Conservation (phyloP, 2,888 invertebrate species). For the Dryadula phaetusa region DNA sequence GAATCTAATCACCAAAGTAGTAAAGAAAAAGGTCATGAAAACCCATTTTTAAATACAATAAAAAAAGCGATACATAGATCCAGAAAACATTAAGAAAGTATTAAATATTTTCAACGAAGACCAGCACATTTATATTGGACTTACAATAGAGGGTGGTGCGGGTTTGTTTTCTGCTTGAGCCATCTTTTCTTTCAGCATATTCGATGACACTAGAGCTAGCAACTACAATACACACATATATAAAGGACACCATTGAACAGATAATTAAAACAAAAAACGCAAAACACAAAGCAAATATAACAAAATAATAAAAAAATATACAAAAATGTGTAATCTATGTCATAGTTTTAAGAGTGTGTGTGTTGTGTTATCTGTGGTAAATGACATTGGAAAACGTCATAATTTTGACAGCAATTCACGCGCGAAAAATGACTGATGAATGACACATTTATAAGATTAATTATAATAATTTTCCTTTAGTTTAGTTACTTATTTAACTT, state of each 20-base stretch:
- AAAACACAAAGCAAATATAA: background rate
- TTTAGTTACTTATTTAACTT: too few relatives aligned
- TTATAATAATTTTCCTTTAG: too few relatives aligned
- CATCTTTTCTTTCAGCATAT: slow-evolving; percentile 60
- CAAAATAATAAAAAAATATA: background rate
- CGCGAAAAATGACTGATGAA: background rate
- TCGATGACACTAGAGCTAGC: slow-evolving; percentile 71
- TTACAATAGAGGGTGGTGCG: slow-evolving; percentile 55
- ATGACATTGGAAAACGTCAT: background rate
- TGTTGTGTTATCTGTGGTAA: background rate
- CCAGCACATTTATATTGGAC: slow-evolving; percentile 48
- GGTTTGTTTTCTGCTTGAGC: slow-evolving; percentile 49
- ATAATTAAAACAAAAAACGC: background rate
- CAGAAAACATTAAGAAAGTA: background rate
- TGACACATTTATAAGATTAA: too few relatives aligned
- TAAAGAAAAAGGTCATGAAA: too few relatives aligned
- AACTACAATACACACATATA: slow-evolving; percentile 59
- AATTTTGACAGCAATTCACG: background rate
- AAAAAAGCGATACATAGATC: background rate
- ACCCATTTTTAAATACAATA: background rate
- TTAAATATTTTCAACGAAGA: background rate
- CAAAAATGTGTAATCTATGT: background rate
- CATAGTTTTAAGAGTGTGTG: background rate
- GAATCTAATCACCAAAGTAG: too few relatives aligned
- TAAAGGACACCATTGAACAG: slow-evolving; percentile 8